Base-by-base conservation (phyloP, 2,113 vertebrate genomes). In the Chaetura pelagica region DNA sequence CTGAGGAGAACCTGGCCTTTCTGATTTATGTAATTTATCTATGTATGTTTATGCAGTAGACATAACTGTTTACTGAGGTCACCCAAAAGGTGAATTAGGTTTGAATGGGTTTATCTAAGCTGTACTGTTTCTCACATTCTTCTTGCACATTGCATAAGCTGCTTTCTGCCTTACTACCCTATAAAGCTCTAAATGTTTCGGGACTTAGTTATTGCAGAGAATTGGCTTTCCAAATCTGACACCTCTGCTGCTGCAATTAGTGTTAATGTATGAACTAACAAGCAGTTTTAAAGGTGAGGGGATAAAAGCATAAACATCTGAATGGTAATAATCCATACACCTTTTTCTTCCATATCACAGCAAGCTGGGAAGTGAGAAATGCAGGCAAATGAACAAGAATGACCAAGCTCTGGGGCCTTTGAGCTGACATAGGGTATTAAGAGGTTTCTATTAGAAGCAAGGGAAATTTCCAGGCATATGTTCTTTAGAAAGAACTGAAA, bases 81-180 rank as follows among this genome's bases (percentile, higher is more conserved):
- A 83, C 5, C 21, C 44, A 55, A 88, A 91, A 85, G 71, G 78
- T 95, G 72, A 90, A 94, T 96, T 85, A 86, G 63, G 46, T 59
- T 88, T 7, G 13, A 94, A 93, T 74, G 61, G 58, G 27, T 93
- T 93, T 87, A 83, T 87, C 63, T 83, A 90, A 91, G 14, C 44
- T 54, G 42, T 74, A 77, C 23, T 58, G 59, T 59, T 77, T 71
- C 55, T 59, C 67, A 17, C 11, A 61, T 57, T 83, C 61, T 86
- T 44, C 44, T 80, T 78, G 32, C 57, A 79, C 49, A 30, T 0
- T 83, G 91, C 75, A 96, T 94, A 96, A 94, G 79, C 83, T 93
- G 57, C 83, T 93, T 91, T 89, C 92, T 95, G 85, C 82, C 72
- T 93, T 91, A 90, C 90, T 95, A 88, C 82, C 63, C 84, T 81